Evolutionary conservation across 2,113 vertebrate genomes (phyloP).

Genomic region (Anser cygnoides): DNA sequence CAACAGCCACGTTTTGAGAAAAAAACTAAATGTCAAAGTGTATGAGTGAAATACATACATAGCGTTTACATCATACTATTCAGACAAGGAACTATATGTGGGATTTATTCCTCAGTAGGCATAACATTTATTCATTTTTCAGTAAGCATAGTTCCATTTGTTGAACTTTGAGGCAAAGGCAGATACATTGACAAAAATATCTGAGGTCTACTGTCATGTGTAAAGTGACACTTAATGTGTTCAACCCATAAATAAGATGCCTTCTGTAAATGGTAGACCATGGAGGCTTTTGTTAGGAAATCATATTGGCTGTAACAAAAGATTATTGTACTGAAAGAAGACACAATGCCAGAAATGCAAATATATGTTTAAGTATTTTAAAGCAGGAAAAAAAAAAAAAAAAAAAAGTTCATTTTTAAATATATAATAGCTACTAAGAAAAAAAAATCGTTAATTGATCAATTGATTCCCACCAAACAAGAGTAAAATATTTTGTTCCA

Average conservation of each 20-base stretch:
- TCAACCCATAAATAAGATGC: background rate
- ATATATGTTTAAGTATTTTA: background rate
- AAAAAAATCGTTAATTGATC: background rate
- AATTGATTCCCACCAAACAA: background rate
- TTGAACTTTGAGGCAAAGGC: background rate
- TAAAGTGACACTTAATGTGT: background rate
- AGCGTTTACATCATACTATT: background rate
- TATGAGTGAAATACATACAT: background rate
- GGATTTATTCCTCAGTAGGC: background rate
- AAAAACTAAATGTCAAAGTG: background rate
- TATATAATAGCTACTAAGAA: background rate
- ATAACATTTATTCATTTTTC: background rate
- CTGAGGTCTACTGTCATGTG: background rate
- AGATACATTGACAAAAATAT: background rate
- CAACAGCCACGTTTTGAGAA: background rate
- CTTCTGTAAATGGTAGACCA: background rate
- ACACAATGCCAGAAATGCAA: background rate
- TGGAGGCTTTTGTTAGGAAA: background rate
- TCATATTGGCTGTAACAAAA: background rate
- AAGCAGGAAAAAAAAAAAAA: background rate
- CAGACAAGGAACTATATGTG: background rate
- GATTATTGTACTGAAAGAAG: background rate
- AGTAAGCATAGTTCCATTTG: background rate
- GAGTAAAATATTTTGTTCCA: background rate
- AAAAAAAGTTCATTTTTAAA: background rate